Evolutionary conservation across 2,888 invertebrate species (phyloP).

Genomic region (Aphidoletes aphidimyza): DNA sequence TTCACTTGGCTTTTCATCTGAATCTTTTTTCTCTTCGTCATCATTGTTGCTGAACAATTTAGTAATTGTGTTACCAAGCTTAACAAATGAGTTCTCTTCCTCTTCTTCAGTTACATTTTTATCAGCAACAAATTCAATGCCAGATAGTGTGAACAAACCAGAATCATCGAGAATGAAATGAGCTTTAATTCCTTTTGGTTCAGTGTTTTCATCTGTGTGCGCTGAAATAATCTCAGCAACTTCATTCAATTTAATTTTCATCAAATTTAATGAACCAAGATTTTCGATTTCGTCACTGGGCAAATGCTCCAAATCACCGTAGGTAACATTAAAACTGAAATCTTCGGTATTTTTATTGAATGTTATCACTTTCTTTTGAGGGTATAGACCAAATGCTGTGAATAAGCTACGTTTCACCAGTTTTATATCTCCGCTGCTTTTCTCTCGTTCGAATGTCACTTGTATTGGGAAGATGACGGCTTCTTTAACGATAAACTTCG

Average conservation of each 20-base stretch:
- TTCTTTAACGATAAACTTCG: constrained; percentile 93
- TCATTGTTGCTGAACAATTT: constrained; percentile 83
- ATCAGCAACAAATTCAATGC: constrained; percentile 89
- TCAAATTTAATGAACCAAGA: constrained; percentile 79
- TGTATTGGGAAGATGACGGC: constrained; percentile 91
- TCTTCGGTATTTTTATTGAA: constrained; percentile 95
- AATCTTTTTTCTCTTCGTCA: constrained; percentile 63
- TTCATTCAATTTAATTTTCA: constrained; percentile 75
- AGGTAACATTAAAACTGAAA: constrained; percentile 90
- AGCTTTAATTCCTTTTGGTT: constrained; percentile 91
- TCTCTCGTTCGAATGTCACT: constrained; percentile 74
- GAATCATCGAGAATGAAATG: constrained; percentile 96
- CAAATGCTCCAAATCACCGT: constrained; percentile 85
- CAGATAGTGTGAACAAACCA: constrained; percentile 83
- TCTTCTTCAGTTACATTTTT: constrained; percentile 76
- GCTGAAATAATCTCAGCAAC: constrained; percentile 82
- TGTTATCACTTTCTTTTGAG: constrained; percentile 97
- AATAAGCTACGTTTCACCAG: constrained; percentile 89
- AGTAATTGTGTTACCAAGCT: constrained; percentile 92
- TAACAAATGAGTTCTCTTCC: constrained; percentile 87
- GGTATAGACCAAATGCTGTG: constrained; percentile 91
- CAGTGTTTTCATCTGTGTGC: constrained; percentile 78
- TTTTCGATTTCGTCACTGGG: constrained; percentile 73
- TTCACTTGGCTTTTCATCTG: constrained; percentile 66
- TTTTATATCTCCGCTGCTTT: constrained; percentile 63